Base-by-base conservation (phyloP, 2,888 invertebrate species). In the Falcaria lacertinaria region DNA sequence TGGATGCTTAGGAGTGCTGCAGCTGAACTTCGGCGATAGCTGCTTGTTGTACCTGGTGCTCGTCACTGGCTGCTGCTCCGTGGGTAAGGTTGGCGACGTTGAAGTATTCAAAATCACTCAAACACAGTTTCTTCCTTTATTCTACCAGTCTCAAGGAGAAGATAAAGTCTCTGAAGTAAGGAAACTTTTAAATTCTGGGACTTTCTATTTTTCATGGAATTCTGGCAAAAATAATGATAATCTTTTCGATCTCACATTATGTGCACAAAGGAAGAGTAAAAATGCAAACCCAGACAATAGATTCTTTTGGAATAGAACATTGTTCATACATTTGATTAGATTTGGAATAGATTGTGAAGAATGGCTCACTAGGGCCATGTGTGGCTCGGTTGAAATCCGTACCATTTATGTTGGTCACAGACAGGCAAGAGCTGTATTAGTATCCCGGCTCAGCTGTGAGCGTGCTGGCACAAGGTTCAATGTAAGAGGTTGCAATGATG, bases 291-390 rank as follows among this genome's bases (percentile, higher is more conserved):
- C 97, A 36, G 99, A 99, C 83, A 97, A 98, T 71, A 92, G 98
- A 72, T 99, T 99, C 81, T 99, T 99, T 78, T 99, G 99, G 98
- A 99, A 99, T 80, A 94, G 98, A 63, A 97, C 97, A 90, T 90
- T 99, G 53, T 97, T 97, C 76, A 95, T 98, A 51, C 97, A 98
- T 83, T 90, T 99, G 57, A 92, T 98, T 64, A 92, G 97, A 57
- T 99, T 93, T 89, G 97, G 97, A 41, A 95, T 99, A 33, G 94
- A 97, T 74, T 96, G 96, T 60, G 92, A 93, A 53, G 92, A 94
- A 39, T 99, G 99, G 99, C 89, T 99, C 44, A 90, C 98, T 34
- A 96, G 97, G 81, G 93, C 96, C 28, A 98, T 98, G 94, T 99
- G 99, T 89, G 99, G 99, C 14, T 97, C 97, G 43, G 96, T 99